Conservation (phyloP, 30 jellyfish, hydroid and myxozoan genomes). For the Nemopilema nomurai region DNA sequence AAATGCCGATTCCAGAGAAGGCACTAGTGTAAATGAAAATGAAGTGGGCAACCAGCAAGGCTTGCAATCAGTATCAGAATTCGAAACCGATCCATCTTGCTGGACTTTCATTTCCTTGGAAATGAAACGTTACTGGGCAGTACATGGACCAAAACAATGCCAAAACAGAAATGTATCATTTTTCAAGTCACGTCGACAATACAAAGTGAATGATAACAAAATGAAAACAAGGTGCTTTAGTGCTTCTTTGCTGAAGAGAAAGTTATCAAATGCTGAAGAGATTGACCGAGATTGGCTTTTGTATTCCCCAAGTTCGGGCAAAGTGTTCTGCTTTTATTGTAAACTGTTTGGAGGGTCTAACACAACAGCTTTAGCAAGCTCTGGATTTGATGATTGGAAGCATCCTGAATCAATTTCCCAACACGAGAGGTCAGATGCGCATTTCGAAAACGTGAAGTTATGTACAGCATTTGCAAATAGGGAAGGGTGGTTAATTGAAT, state of each 20-base stretch:
- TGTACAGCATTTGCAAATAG: constrained; percentile 15
- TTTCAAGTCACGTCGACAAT: background rate
- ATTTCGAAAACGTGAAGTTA: constrained; percentile 15
- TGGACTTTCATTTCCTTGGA: background rate
- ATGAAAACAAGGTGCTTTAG: constrained; percentile 4
- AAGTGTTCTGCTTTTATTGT: constrained; percentile 48
- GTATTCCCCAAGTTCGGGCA: constrained; percentile 23
- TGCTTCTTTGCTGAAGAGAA: constrained; percentile 1
- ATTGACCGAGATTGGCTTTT: constrained; percentile 38
- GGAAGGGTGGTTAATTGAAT: constrained; percentile 35
- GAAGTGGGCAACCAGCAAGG: background rate
- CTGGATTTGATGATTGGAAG: constrained; percentile 57
- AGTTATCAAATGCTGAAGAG: constrained; percentile 24
- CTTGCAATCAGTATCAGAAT: background rate
- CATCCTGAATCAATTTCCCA: constrained; percentile 18
- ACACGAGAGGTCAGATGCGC: constrained; percentile 47
- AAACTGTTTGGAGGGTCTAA: constrained; percentile 24
- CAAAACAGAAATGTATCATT: background rate
- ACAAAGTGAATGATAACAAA: background rate
- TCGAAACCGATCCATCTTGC: background rate
- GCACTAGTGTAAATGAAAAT: background rate
- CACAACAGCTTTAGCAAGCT: constrained; percentile 6
- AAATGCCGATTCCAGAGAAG: background rate
- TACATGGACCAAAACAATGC: constrained; percentile 7
- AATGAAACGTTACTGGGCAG: background rate